Base-by-base conservation (phyloP, 2,113 vertebrate species). In the Anseranas semipalmata region DNA sequence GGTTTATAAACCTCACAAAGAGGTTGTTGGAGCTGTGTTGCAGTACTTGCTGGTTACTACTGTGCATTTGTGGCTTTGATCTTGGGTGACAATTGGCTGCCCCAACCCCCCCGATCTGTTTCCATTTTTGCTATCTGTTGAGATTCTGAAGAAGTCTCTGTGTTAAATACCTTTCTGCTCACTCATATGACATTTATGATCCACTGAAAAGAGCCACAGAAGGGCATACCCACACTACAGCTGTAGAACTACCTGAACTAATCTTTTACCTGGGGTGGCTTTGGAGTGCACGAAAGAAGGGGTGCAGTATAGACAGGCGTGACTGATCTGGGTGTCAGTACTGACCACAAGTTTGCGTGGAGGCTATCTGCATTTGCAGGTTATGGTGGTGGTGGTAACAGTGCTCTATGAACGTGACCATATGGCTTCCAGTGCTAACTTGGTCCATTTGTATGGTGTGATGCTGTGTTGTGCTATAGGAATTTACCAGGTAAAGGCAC, bases 61-160 rank as follows among this genome's bases (percentile, higher is more conserved):
- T 0, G 1, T 33, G 19, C 2, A 0, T 35, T 75, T 30, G 53
- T 25, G 59, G 46, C 19, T 90, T 80, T 58, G 67, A 27, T 55
- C 17, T 15, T 56, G 28, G 52, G 15, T 1, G 3, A 10, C n/a
- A 50, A 6, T 2, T 10, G 63, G 27, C 33, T 33, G 48, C n/a
- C n/a, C n/a, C n/a, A 20, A 55, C 19, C 25, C 6, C 28, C 16
- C 18, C 55, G 0, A 1, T 68, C 37, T 15, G 1, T 74, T 70
- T 59, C 39, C 35, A 28, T 30, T 35, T 77, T 82, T 3, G 2
- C 30, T 8, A 18, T n/a, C 27, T 60, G 45, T 30, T 27, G 65
- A 58, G 63, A 32, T 65, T 72, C 56, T 55, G 50, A 65, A 60
- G 60, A 56, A 39, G 15, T 22, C 24, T 76, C 30, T 27, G 48